Evolutionary conservation across 2,797 vertebrate genomes (phyloP).

Genomic region (Melanotaenia maccullochi): DNA sequence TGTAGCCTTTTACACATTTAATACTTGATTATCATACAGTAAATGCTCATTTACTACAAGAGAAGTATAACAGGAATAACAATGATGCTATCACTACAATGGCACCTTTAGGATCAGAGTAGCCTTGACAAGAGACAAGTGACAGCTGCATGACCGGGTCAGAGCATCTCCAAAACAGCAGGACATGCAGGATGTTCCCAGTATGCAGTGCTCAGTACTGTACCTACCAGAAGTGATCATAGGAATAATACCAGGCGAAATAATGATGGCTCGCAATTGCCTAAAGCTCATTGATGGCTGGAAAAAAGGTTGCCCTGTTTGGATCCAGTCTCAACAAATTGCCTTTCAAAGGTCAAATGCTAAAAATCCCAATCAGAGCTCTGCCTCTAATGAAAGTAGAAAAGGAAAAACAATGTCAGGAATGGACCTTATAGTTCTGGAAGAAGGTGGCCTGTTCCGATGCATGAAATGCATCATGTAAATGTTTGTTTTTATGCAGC

Average conservation of each 20-base stretch:
- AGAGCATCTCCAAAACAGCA: not conserved
- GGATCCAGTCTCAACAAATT: not conserved
- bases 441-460: not conserved
- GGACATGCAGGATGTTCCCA: not conserved
- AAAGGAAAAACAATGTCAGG: not conserved
- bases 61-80: not conserved
- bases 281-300: not conserved
- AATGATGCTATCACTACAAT: not conserved
- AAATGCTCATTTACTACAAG: slow-evolving; percentile 1
- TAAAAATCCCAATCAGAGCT: not conserved
- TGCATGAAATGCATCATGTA: not conserved
- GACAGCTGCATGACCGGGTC: not conserved
- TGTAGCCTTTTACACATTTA: not conserved
- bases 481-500: not conserved
- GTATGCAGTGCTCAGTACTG: not conserved
- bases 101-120: not conserved
- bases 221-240: not conserved
- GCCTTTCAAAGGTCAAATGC: not conserved
- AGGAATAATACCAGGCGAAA: not conserved
- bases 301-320: not conserved
- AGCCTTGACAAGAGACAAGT: not conserved
- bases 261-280: not conserved
- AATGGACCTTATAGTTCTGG: not conserved
- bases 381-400: not conserved
- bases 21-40: not conserved